phyloP scores from a whole-genome alignment of 1,140 invertebrate genomes.

The Drosophila malerkotliana region DNA sequence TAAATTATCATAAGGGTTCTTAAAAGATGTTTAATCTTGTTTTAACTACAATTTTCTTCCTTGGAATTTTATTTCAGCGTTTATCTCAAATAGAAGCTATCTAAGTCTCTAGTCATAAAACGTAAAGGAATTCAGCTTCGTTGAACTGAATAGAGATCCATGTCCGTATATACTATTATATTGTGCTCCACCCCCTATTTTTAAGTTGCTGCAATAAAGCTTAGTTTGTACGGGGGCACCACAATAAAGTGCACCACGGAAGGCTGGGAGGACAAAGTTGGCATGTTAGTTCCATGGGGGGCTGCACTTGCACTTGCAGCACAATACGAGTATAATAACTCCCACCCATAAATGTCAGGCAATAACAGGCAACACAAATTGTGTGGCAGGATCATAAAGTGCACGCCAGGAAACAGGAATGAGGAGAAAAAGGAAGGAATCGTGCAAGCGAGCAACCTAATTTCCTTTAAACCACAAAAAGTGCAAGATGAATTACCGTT shows the following conservation, averaged over 20 bases:
- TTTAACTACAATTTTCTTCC: too few species aligned
- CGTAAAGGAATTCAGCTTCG: not conserved
- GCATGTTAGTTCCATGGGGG: slow-evolving; percentile 31
- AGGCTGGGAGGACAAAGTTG: slow-evolving; percentile 35
- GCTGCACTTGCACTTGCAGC: not conserved
- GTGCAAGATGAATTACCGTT: slow-evolving; percentile 46
- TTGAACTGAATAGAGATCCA: slow-evolving; percentile 1
- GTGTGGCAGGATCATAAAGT: slow-evolving; percentile 50
- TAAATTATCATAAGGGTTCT: too few species aligned
- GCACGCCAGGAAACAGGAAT: slow-evolving; percentile 16
- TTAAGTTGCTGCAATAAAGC: slow-evolving; percentile 30
- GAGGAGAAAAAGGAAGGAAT: not conserved
- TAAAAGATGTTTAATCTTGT: too few species aligned
- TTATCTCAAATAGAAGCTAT: not conserved
- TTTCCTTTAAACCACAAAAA: slow-evolving; percentile 42
- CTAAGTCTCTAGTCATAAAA: not conserved
- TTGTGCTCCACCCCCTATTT: not conserved
- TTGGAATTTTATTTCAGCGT: not conserved
- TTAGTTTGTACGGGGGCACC: slow-evolving; percentile 29
- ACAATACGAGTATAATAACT: slow-evolving; percentile 8
- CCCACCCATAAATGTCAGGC: slow-evolving; percentile 38
- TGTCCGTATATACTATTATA: slow-evolving; percentile 1
- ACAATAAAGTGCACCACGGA: slow-evolving; percentile 50
- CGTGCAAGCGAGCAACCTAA: slow-evolving; percentile 34
- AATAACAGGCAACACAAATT: slow-evolving; percentile 35